Evolutionary conservation across 2,113 vertebrate species (phyloP), one percentile per base, ranked within the genome.

Genomic region (Pungitius pungitius): DNA sequence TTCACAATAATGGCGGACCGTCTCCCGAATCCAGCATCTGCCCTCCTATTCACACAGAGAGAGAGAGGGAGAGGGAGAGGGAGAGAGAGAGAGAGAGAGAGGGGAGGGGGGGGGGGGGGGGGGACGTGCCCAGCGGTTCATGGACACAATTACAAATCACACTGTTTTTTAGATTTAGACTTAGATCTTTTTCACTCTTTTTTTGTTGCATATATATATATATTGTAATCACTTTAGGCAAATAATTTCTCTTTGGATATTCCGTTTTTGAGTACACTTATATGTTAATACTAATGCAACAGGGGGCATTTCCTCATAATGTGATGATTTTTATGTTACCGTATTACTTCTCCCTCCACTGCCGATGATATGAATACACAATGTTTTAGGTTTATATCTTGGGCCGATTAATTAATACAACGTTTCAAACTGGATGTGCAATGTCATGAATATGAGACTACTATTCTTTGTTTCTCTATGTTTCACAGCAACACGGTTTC

Each of bases 1-100:
- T 92, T 93, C 92, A 88, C 92, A 88, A 92, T 94, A 95, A 95
- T 94, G 94, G 94, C 93, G 94, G 93, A 91, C 90, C 86, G 90
- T 94, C 92, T 94, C 85, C 90, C 69, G 89, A 89, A 87, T 92
- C 87, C 84, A 87, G 91, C 90, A 89, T 92, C 90, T 88, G 87
- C 88, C 88, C 90, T 90, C 84, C 86, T 84, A 64, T 89, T 83
- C 83, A 74, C 60, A 71, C 69, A 51, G 42, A 52, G 62, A 70
- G 64, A 73, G 82, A 80, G 69, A 66, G 73, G 71, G 78, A 88
- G 84, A 57, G 54, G 61, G 56, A 81, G 49, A 45, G 39, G 45
- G 47, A 56, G 69, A 75, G 66, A 77, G 81, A 80, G 73, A 69
- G 74, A 73, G 79, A 87, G 86, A 59, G 33, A 62, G 61, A 56